Evolutionary conservation across 2,797 vertebrate species (phyloP).

Genomic region (Syngnathus rostellatus): DNA sequence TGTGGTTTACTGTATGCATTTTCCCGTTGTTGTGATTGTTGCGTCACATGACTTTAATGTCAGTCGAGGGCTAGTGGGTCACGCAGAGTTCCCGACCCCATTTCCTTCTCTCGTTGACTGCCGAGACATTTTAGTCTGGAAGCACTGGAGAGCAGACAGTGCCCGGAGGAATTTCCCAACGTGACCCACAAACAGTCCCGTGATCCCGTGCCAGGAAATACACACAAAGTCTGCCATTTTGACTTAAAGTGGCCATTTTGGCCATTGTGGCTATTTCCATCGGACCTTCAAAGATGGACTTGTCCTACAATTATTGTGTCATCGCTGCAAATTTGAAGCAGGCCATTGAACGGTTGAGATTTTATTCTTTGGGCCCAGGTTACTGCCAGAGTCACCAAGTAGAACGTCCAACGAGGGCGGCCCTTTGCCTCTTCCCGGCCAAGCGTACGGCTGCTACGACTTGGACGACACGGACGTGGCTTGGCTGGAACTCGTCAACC

Average conservation of each 20-base stretch:
- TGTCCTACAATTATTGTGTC: not conserved
- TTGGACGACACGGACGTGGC: slow-evolving; percentile 89
- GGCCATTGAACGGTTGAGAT: not conserved
- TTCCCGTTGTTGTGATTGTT: not conserved
- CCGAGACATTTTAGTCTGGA: slow-evolving; percentile 25
- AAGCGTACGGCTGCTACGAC: slow-evolving; percentile 81
- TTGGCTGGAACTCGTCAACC: slow-evolving; percentile 90
- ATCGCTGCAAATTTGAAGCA: not conserved
- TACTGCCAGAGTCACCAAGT: slow-evolving; percentile 41
- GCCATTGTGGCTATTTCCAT: not conserved
- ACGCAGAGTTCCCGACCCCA: slow-evolving; percentile 51
- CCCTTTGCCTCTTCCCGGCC: slow-evolving; percentile 52
- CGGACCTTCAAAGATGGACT: not conserved
- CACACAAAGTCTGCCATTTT: not conserved
- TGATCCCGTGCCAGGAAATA: no score
- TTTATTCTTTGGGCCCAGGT: slow-evolving; percentile 39
- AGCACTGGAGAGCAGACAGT: slow-evolving; percentile 41
- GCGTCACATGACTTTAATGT: slow-evolving; percentile 9
- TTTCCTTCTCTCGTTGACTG: slow-evolving; percentile 52
- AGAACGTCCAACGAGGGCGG: slow-evolving; percentile 4
- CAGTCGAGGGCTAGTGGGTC: slow-evolving; percentile 26
- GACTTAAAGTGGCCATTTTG: not conserved
- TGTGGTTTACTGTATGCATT: not conserved
- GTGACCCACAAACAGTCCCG: not conserved
- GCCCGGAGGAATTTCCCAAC: slow-evolving; percentile 39